Base-by-base conservation (phyloP, 2,888 invertebrate species). In the Tridacna gigas region DNA sequence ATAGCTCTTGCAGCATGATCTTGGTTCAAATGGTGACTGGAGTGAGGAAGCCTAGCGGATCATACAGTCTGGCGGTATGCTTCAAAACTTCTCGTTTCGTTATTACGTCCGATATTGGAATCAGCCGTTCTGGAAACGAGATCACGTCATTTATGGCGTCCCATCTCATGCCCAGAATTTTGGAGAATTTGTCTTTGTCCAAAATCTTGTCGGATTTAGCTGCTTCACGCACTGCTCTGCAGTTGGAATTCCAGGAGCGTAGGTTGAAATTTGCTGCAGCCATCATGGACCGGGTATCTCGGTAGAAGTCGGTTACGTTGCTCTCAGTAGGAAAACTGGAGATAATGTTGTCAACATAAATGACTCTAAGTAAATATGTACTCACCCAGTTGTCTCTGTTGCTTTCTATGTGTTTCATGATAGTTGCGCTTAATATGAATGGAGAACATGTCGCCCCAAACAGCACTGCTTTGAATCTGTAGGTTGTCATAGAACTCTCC, bases 241-340 rank as follows among this genome's bases (percentile, higher is more conserved):
- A 75, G 77, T 83, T 83, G 15, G 86, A 82, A 9, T 63, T 67
- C 83, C 80, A 83, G 25, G 83, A 86, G 28, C 86, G 76, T 15
- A 88, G 56, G 22, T 82, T 84, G 56, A 88, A 80, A 20, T 78
- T 82, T 18, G 61, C 82, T 12, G 67, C 26, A 18, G 66, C 18
- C 67, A 84, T 22, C 26, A 87, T 15, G 25, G 51, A 45, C 47
- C 83, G 51, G 7, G 80, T n/a, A 15, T 56, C 26, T 0, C 73
- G 51, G 73, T 71, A 86, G 63, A 74, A 83, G 37, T 74, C 25
- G 11, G 74, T 25, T 0, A 76, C 15, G 2, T 73, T 67, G 11
- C 47, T 26, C 76, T 76, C 65, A 28, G 60, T 25, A 20, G 28
- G 51, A 28, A 77, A 66, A 47, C 80, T 80, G 26, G 77, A 80